Evolutionary conservation across 2,797 vertebrate species (phyloP), one percentile per base, ranked within the genome.

Genomic region (Tokudaia tokunoshimensis): DNA sequence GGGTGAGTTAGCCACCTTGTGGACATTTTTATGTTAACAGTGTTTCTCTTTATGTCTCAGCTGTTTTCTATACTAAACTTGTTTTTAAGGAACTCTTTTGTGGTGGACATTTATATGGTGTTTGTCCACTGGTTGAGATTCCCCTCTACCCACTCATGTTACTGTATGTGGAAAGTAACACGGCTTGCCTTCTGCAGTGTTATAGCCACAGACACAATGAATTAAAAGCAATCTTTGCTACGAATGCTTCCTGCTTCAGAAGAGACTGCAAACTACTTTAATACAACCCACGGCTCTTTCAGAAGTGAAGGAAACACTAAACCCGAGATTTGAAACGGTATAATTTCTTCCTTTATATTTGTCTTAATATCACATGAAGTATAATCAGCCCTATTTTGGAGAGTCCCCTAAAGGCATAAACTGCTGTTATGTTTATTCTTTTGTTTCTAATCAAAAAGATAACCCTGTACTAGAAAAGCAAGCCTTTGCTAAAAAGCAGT

Each of bases 231-330:
- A 19, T 50, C 61, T 92, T 59, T 79, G n/a, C 20, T 19, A 75
- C 89, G 52, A 59, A 0, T 26, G 12, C 50, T 59, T 52, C 75
- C 0, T 31, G 12, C 50, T 59, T 63, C 75, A 20, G 65, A 78
- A 93, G 59, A 89, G 80, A 89, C 65, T 11, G n/a, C 20, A 29
- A 19, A 47, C 61, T 44, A 59, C 31, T 89, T 74, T 17, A 67
- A 31, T 17, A 34, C 65, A 34, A 67, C 5, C 85, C 17, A 10
- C 41, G 91, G 72, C 7, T 57, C 81, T 44, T 70, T 92, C 74
- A 41, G 19, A 34, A 24, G 50, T 63, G 15, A 81, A n/a, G 12
- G 93, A 86, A 97, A 26, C 94, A 81, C 59, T 67, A 52, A 94
- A 89, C 37, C 76, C 92, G 24, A 12, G 91, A 70, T 44, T 67